Conservation (phyloP, 2,888 invertebrate species). For the Ormyrus thymus region DNA sequence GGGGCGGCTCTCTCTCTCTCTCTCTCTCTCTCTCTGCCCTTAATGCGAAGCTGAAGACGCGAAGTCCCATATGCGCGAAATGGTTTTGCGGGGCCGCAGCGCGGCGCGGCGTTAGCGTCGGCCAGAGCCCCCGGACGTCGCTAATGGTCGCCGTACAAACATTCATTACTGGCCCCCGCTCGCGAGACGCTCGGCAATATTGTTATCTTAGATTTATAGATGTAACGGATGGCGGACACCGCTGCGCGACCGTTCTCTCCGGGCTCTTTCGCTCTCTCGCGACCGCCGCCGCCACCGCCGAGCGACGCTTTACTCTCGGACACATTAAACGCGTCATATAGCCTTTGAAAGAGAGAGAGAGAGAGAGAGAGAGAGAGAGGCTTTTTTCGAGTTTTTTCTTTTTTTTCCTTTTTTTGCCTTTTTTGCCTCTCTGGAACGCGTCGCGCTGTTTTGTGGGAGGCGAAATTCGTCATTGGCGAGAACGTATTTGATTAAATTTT, state of each 20-base stretch:
- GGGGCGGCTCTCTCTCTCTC: too few relatives aligned
- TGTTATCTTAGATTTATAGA: constrained; percentile 75
- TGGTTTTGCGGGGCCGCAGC: constrained; percentile 64
- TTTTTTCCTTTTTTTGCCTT: too few relatives aligned
- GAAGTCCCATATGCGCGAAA: constrained; percentile 70
- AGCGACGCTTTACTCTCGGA: not conserved
- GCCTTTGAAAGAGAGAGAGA: constrained; percentile 18
- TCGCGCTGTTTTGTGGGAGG: not conserved
- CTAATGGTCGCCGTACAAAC: constrained; percentile 74
- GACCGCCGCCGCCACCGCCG: too few relatives aligned
- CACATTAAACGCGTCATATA: constrained; percentile 59
- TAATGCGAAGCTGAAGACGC: constrained; percentile 57
- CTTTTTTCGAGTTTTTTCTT: too few relatives aligned
- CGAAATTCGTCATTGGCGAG: not conserved
- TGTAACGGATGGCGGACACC: constrained; percentile 73
- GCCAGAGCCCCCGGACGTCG: constrained; percentile 59
- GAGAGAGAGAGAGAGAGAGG: too few relatives aligned
- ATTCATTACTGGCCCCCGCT: constrained; percentile 70
- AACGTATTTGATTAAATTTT: not conserved
- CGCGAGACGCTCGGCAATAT: constrained; percentile 68
- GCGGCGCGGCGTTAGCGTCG: constrained; percentile 3
- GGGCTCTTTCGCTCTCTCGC: not conserved
- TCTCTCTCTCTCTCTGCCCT: not conserved
- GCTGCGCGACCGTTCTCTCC: constrained; percentile 32
- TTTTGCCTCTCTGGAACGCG: too few relatives aligned